These are phyloP conservation scores for Blastomussa wellsi DNA, from an alignment of 92 coral and sea anemone species.

Conservation along the genomic window DNA sequence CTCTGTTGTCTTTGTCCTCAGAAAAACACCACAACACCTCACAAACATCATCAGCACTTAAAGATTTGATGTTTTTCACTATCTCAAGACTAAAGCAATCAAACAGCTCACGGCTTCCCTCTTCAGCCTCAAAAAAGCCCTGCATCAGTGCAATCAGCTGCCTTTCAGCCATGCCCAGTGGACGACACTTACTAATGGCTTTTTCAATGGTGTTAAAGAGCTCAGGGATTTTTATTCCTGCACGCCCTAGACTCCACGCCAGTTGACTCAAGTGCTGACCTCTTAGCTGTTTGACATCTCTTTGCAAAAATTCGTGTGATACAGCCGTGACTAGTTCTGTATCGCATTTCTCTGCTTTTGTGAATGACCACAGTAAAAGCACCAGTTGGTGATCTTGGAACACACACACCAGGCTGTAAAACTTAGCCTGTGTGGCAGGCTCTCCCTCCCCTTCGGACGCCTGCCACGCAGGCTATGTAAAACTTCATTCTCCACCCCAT, in stretches of 20 bases:
- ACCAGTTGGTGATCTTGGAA: slow-evolving; percentile 6
- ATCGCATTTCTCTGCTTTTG: not conserved
- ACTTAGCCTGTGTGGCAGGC: no score
- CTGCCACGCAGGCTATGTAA: no score
- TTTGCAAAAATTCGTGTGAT: slow-evolving; percentile 1
- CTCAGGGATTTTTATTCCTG: not conserved
- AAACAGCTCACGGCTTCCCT: slow-evolving; percentile 11
- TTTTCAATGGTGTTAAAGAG: slow-evolving; percentile 6
- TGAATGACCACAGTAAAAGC: slow-evolving; percentile 10
- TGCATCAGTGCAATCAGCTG: not conserved
- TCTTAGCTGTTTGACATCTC: not conserved
- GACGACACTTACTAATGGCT: not conserved
- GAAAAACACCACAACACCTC: slow-evolving; percentile 28
- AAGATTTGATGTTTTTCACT: not conserved
- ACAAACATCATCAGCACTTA: not conserved
- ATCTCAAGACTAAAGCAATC: not conserved
- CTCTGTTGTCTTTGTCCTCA: not conserved
- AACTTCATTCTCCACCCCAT: slow-evolving; percentile 9
- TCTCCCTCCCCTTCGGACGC: no score
- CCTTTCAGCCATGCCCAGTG: not conserved
- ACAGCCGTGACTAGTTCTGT: not conserved
- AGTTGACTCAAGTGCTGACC: slow-evolving; percentile 7
- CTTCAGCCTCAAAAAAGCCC: slow-evolving; percentile 12
- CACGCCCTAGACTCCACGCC: not conserved
- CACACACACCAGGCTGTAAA: not conserved